Base-by-base conservation (phyloP, 2,888 invertebrate species). In the Catonia carolina region DNA sequence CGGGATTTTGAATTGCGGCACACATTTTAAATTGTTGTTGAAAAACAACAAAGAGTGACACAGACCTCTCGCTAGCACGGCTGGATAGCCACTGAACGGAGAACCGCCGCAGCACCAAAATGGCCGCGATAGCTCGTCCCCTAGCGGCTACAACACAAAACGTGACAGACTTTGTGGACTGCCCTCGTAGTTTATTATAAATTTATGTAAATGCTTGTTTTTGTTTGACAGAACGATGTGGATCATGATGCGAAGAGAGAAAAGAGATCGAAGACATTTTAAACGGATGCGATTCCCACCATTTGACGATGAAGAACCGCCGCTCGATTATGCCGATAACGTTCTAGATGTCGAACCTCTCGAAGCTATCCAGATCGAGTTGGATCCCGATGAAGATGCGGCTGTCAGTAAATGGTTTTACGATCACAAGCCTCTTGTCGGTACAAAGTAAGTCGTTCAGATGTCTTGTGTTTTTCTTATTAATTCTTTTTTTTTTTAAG, bases 241-340 rank as follows among this genome's bases (percentile, higher is more conserved):
- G 99, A 98, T 99, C 66, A 99, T 99, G 97, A 98, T 99, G 98
- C 80, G 99, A 65, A 82, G 99, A 66, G 98, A 99, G 71, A 99
- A 99, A 73, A 80, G 99, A 62, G 99, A 99, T 77, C 87, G 99
- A 71, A 83, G 98, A 27, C 99, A 99, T 73, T 99, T 99, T 72
- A 99, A 99, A 74, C 79, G 99, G 66, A 99, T 99, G 99, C 80
- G 99, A 65, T 99, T 99, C 72, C 99, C 99, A 12, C 99, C 99
- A 0, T 99, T 99, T 72, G 99, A 99, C 72, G 99, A 99, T 73
- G 99, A 99, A 74, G 99, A 99, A 77, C 99, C 99, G 47, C 99
- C 99, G 0, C 76, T 99, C 37, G 99, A 99, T 74, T 99, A 99
- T 73, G 98, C 98, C 6, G 99, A 99, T 72, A 99, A 99, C 72